These are phyloP conservation scores for Alauda arvensis DNA, from an alignment of 2,797 vertebrate species.

Conservation along the genomic window DNA sequence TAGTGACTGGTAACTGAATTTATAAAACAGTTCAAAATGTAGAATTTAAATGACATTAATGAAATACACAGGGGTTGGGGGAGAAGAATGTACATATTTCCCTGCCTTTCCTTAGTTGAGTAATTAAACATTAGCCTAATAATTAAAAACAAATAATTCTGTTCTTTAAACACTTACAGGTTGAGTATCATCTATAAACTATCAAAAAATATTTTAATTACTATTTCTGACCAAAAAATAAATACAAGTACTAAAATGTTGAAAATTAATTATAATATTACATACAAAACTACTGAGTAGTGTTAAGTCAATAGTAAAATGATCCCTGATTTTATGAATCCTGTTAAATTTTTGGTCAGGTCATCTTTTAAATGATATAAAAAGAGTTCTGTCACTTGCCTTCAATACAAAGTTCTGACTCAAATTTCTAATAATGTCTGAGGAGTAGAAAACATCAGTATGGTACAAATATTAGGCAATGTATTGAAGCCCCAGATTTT, in stretches of 20 bases:
- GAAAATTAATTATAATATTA: constrained; percentile 81
- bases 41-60: constrained; percentile 72
- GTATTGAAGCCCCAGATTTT: constrained; percentile 56
- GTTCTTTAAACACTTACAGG: constrained; percentile 76
- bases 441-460: constrained; percentile 72
- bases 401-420: constrained; percentile 73
- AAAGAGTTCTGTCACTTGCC: constrained; percentile 72
- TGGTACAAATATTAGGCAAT: constrained; percentile 70
- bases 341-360: constrained; percentile 79
- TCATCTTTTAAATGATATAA: constrained; percentile 79
- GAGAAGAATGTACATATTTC: constrained; percentile 74
- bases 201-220: constrained; percentile 84
- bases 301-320: constrained; percentile 83
- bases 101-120: constrained; percentile 76
- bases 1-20: constrained; percentile 74
- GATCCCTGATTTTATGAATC: constrained; percentile 83
- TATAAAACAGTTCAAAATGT: constrained; percentile 75
- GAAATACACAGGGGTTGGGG: constrained; percentile 65
- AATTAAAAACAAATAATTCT: constrained; percentile 74
- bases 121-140: constrained; percentile 76
- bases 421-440: constrained; percentile 69
- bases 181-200: constrained; percentile 78
- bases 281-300: constrained; percentile 80
- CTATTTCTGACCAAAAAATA: constrained; percentile 81
- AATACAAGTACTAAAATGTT: constrained; percentile 81